Base-by-base conservation (phyloP, 2,113 vertebrate species). In the Heloderma charlesbogerti region DNA sequence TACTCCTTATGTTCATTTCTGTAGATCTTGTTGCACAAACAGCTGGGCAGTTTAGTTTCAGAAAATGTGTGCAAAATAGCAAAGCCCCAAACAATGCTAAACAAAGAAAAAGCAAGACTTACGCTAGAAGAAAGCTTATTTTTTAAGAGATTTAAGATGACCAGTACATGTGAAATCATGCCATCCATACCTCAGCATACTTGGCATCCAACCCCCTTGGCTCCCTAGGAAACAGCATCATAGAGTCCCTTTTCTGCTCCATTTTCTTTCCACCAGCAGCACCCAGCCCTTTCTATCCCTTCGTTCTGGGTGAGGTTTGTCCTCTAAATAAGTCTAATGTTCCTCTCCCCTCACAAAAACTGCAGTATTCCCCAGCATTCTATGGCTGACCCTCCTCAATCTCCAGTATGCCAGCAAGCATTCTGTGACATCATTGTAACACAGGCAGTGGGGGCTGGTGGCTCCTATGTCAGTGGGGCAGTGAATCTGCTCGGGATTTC, bases 11-110 rank as follows among this genome's bases (percentile, higher is more conserved):
- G 87, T 25, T 0, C 1, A 74, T 87, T 90, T 92, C 91, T 93
- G 69, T 69, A 87, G 63, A 72, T 63, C 69, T 92, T 92, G 92
- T 92, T 88, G 67, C 37, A 90, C 83, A 81, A 92, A 80, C 0
- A 29, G 57, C 48, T 90, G 91, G 48, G 78, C 0, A 0, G 80
- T n/a, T 92, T 86, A 87, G 86, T 86, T 90, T 92, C 1, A 0
- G 71, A 87, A 86, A 93, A 91, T 88, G 29, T 9, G 89, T 77
- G 27, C 20, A 4, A 3, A 3, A 18, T n/a, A 94, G 87, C 4
- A 80, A 85, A 93, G 88, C 29, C 34, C 79, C 84, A 90, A 90
- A 16, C 0, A 4, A 0, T 6, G 6, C 25, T 87, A 77, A 84
- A 45, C 13, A 79, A 75, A 54, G 45, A 93, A 91, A 6, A 0